Evolutionary conservation across 2,113 vertebrate species (phyloP).

Genomic region (Deroptyus accipitrinus): DNA sequence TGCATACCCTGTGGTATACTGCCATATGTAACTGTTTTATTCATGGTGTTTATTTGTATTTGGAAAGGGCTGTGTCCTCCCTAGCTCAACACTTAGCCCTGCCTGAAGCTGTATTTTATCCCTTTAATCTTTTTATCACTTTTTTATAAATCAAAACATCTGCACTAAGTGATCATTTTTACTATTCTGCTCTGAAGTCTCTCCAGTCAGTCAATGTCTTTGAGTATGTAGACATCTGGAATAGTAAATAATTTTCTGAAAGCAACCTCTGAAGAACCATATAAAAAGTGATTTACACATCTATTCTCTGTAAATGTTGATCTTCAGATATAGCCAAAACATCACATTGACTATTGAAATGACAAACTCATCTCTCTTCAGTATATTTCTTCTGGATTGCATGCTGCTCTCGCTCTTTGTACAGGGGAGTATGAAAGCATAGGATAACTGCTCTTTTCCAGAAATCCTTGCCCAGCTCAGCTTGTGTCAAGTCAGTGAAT

Average conservation of each 20-base stretch:
- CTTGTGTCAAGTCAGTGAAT: background rate
- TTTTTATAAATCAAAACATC: background rate
- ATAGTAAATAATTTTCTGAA: constrained; percentile 11
- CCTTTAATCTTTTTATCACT: background rate
- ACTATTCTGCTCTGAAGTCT: background rate
- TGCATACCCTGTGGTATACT: background rate
- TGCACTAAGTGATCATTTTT: background rate
- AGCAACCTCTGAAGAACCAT: background rate
- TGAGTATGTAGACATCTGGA: constrained; percentile 1
- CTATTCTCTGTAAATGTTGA: constrained; percentile 18
- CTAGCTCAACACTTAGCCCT: background rate
- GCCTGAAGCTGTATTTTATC: background rate
- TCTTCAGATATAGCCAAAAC: constrained; percentile 15
- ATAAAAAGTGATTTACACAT: background rate
- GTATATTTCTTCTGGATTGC: background rate
- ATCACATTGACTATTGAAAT: background rate
- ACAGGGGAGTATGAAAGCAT: background rate
- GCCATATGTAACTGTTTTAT: background rate
- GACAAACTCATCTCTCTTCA: background rate
- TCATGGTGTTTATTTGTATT: background rate
- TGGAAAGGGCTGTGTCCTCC: background rate
- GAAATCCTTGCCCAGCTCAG: background rate
- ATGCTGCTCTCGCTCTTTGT: background rate
- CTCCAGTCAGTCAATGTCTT: constrained; percentile 4
- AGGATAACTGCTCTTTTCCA: background rate